Base-by-base conservation (phyloP, 2,888 invertebrate species). In the Tenthredo amoena region DNA sequence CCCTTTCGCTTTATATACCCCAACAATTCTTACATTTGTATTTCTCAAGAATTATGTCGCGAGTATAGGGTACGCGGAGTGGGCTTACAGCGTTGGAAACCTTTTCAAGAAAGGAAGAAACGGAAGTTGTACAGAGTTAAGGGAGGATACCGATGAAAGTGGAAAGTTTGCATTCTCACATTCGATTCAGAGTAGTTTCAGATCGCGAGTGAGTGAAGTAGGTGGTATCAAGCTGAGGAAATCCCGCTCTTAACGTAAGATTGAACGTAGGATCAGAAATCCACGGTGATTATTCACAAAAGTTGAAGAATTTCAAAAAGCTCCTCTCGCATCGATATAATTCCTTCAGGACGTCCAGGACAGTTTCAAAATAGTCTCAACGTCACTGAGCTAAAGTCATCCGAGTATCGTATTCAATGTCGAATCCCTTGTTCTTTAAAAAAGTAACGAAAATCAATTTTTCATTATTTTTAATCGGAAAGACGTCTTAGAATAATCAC, bases 1-100 rank as follows among this genome's bases (percentile, higher is more conserved):
- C 55, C 55, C 55, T n/a, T 55, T 1, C 18, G 55, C 6, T 7
- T n/a, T 55, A 55, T n/a, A 2, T n/a, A 55, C n/a, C 55, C 55
- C 7, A 6, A 55, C 55, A n/a, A 55, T 55, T 55, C 55, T 55
- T 55, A n/a, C 55, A n/a, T 55, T n/a, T 55, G 1, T 55, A 55
- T 55, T 55, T 55, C n/a, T n/a, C n/a, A 55, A 55, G 55, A 55
- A 55, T 55, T 55, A 55, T 55, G 55, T 55, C 55, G n/a, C 55
- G n/a, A 55, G 55, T 55, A 55, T 55, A 55, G 12, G 15, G n/a
- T 5, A n/a, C 4, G n/a, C 6, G 55, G 6, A 55, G 7, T n/a
- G 18, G n/a, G 7, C n/a, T 55, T 26, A 26, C 3, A 55, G 55
- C 0, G 55, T 55, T n/a, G 55, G 55, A 55, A 55, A 55, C 55